Conservation (phyloP, 2,888 invertebrate species). For the Temnothorax rugatulus region DNA sequence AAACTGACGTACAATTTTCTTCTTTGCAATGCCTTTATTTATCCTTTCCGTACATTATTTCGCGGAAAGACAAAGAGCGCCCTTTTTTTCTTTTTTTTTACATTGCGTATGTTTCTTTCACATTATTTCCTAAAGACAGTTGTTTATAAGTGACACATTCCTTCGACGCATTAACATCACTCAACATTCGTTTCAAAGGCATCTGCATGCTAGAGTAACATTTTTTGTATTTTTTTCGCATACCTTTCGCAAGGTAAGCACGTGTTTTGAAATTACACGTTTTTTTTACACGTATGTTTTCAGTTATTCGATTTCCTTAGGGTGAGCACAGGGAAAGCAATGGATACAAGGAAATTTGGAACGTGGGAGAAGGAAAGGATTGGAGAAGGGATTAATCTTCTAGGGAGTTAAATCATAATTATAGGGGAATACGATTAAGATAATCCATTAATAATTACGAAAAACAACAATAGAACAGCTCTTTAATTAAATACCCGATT, state of each 20-base stretch:
- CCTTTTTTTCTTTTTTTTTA: conserved; percentile 56
- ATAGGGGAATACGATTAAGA: conserved; percentile 81
- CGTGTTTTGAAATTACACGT: conserved; percentile 72
- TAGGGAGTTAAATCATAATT: conserved; percentile 84
- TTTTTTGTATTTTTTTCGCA: conserved; percentile 66
- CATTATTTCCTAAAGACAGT: conserved; percentile 38
- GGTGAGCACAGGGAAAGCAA: conserved; percentile 73
- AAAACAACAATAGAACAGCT: conserved; percentile 83
- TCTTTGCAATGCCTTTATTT: conserved; percentile 83
- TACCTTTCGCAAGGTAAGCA: conserved; percentile 68
- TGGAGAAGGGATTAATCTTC: conserved; percentile 75
- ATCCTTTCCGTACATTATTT: conserved; percentile 79
- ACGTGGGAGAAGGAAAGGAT: conserved; percentile 21
- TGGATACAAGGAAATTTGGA: conserved; percentile 64
- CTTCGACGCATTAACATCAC: conserved; percentile 58
- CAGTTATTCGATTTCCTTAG: conserved; percentile 67
- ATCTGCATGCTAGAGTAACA: conserved; percentile 63
- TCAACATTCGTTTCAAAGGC: conserved; percentile 67
- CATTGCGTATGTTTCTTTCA: conserved; percentile 12
- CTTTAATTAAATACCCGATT: conserved; percentile 69
- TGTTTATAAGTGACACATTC: conserved; percentile 52
- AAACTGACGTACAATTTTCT: conserved; percentile 53
- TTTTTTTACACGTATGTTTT: conserved; percentile 77
- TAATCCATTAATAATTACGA: conserved; percentile 83
- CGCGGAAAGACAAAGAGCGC: conserved; percentile 69